phyloP scores from a whole-genome alignment of 2,113 vertebrate species.

The Globicephala melas region DNA sequence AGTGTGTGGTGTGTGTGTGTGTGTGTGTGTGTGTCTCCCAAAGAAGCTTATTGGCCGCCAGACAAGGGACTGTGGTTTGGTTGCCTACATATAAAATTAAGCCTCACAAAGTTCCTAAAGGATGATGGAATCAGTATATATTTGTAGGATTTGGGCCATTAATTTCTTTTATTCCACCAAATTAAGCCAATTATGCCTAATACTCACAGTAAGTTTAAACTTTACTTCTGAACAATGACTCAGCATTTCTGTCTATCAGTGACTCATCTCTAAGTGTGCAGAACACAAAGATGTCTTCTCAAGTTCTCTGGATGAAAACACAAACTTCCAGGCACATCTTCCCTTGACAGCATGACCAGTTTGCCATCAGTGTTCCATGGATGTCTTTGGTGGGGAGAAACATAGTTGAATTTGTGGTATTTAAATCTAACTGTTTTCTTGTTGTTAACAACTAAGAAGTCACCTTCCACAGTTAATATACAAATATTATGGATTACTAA shows the following conservation, averaged over 20 bases:
- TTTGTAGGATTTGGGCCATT: neutral
- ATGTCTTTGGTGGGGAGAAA: neutral
- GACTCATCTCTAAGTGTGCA: neutral
- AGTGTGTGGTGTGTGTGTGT: fast-evolving
- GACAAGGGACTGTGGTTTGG: neutral
- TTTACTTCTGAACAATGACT: neutral
- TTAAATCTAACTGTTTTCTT: neutral
- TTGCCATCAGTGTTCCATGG: too few relatives aligned
- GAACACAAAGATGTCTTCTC: neutral
- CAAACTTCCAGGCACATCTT: neutral
- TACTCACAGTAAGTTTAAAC: neutral
- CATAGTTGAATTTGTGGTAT: neutral
- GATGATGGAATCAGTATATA: fast-evolving
- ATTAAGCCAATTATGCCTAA: neutral
- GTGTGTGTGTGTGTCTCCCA: fast-evolving
- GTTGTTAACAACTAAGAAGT: neutral
- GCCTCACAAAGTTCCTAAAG: neutral
- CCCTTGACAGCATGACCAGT: fast-evolving
- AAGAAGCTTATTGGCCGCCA: neutral
- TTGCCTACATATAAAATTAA: neutral
- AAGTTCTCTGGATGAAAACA: neutral
- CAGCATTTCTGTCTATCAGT: neutral
- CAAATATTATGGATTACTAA: neutral
- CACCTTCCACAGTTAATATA: too few relatives aligned
- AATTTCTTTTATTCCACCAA: neutral